Conservation (phyloP, 2,797 vertebrate genomes). For the Hippoglossus hippoglossus region DNA sequence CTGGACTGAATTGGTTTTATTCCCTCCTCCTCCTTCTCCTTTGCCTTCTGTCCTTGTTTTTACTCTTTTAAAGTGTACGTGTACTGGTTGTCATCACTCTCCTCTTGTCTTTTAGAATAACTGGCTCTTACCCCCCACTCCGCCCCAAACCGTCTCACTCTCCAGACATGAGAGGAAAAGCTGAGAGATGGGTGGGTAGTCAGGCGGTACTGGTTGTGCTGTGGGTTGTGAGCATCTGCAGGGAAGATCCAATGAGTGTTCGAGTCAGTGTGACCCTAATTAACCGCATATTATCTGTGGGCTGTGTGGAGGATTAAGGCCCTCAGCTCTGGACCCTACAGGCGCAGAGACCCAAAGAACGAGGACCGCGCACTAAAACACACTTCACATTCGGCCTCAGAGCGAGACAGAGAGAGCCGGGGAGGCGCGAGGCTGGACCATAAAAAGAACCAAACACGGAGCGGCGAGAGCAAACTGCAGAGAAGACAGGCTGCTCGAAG, state of each 20-base stretch:
- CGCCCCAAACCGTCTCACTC: constrained; percentile 56
- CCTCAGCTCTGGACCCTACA: constrained; percentile 67
- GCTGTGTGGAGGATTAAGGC: constrained; percentile 80
- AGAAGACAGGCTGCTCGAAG: constrained; percentile 45
- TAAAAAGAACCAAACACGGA: constrained; percentile 44
- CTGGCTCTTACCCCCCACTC: constrained; percentile 46
- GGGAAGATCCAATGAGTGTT: constrained; percentile 77
- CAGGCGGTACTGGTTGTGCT: constrained; percentile 54
- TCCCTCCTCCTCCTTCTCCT: constrained; percentile 35
- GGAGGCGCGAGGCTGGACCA: constrained; percentile 27
- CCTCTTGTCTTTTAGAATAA: constrained; percentile 48
- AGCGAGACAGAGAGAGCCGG: constrained; percentile 39
- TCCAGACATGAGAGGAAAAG: constrained; percentile 58
- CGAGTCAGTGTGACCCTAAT: constrained; percentile 83
- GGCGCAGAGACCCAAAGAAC: constrained; percentile 66
- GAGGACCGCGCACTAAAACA: constrained; percentile 52
- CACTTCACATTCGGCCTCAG: constrained; percentile 65
- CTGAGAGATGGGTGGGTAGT: constrained; percentile 42
- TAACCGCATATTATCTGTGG: constrained; percentile 84
- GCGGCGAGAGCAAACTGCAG: constrained; percentile 35
- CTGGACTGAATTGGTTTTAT: constrained; percentile 48
- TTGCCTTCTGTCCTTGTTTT: constrained; percentile 33
- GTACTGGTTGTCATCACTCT: constrained; percentile 40
- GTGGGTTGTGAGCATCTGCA: constrained; percentile 74
- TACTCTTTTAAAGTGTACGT: constrained; percentile 37